These are phyloP conservation scores for Hemicrepidius hirtus DNA, from an alignment of 2,888 invertebrate genomes.

Conservation along the genomic window DNA sequence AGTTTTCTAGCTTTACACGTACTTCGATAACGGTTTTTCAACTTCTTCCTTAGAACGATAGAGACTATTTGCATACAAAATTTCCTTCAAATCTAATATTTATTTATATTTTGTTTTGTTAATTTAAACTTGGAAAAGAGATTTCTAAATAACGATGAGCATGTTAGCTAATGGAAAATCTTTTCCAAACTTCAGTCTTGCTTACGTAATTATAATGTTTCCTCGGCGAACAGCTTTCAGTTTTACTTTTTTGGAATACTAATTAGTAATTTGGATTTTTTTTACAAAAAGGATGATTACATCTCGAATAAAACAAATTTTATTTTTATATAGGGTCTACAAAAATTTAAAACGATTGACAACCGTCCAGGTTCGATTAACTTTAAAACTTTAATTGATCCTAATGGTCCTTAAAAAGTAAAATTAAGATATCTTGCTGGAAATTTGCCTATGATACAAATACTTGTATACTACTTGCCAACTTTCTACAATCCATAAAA, in stretches of 20 bases:
- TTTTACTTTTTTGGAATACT: neutral
- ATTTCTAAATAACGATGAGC: too few species aligned
- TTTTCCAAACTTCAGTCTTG: neutral
- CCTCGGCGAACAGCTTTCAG: neutral
- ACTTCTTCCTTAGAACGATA: neutral
- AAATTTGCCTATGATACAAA: too few species aligned
- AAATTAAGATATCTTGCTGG: too few species aligned
- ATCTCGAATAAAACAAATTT: neutral
- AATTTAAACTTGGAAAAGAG: neutral
- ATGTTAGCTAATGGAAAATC: neutral
- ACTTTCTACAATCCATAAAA: too few species aligned
- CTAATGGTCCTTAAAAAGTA: too few species aligned
- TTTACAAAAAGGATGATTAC: neutral
- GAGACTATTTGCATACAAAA: neutral
- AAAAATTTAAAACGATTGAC: too few species aligned
- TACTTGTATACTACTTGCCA: too few species aligned
- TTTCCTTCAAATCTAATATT: neutral
- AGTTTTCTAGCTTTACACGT: constrained; percentile 26
- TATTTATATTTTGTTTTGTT: neutral
- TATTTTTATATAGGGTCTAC: too few species aligned
- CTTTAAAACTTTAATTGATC: too few species aligned
- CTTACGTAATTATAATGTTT: constrained; percentile 1
- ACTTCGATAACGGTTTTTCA: constrained; percentile 17
- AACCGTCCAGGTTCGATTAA: too few species aligned
- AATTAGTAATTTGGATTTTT: neutral